Base-by-base conservation (phyloP, 2,888 invertebrate species). In the Acheta domesticus region DNA sequence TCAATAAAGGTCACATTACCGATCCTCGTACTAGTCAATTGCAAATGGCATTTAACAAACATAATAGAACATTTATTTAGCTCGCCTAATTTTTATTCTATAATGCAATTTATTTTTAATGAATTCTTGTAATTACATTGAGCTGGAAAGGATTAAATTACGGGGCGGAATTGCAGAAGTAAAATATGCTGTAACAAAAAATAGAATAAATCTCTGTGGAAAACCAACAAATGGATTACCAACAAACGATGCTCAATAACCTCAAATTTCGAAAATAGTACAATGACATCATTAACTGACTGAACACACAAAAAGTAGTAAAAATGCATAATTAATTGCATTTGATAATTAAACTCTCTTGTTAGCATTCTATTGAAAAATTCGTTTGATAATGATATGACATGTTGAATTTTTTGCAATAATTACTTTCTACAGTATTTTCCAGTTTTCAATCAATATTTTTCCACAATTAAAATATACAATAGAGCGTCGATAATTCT, bases 31-130 rank as follows among this genome's bases (percentile, higher is more conserved):
- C 62, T 62, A 62, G 62, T 62, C 62, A 62, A 62, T 62, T 62
- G 11, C 62, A 62, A 62, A 19, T n/a, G n/a, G n/a, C 62, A 62
- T 62, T 62, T 62, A 62, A n/a, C 16, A n/a, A 62, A 62, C 62
- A n/a, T 62, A 62, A 62, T 62, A 62, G 62, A 62, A 62, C 62
- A 62, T 62, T 36, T 62, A 62, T 62, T 62, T 62, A 62, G 16
- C 16, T 62, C 62, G 62, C n/a, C 11, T 19, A 62, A 19, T 62
- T 62, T 62, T 62, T 62, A 62, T 62, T 62, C 62, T 62, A 62
- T 62, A 62, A 62, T 16, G 62, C 8, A 62, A 62, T 62, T 62
- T 62, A 62, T 62, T 62, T 62, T 62, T 62, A 62, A 62, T 62
- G 62, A 62, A 62, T 62, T 19, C 62, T 62, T 62, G 62, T 62